phyloP scores from a whole-genome alignment of 2,113 vertebrate genomes.

The Gambusia affinis region DNA sequence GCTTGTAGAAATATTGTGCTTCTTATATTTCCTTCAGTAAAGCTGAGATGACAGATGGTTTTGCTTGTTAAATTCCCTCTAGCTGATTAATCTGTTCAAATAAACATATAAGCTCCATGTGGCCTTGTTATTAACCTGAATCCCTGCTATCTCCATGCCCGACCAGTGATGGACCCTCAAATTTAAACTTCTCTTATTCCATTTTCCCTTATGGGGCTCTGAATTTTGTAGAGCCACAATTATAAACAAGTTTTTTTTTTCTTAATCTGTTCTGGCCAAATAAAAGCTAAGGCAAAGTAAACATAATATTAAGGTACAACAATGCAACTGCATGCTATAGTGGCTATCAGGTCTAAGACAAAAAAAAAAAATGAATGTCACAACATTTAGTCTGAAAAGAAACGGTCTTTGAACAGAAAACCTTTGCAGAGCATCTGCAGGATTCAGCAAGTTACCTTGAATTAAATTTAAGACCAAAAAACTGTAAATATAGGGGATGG shows the following conservation, averaged over 20 bases:
- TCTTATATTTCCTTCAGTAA: conserved; percentile 8
- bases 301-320: background rate
- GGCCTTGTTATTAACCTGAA: conserved; percentile 60
- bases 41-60: conserved; percentile 23
- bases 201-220: too few relatives aligned
- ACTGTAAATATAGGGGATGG: too few relatives aligned
- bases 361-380: too few relatives aligned
- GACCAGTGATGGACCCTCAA: conserved; percentile 30
- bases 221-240: too few relatives aligned
- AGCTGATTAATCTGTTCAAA: conserved; percentile 53
- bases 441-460: too few relatives aligned
- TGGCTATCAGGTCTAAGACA: conserved; percentile 12
- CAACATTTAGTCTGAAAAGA: background rate
- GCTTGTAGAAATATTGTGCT: background rate
- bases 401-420: background rate
- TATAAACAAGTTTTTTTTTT: too few relatives aligned
- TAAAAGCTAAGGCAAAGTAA: background rate
- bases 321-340: background rate
- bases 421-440: too few relatives aligned
- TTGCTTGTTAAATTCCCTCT: conserved; percentile 21
- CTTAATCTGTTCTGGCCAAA: too few relatives aligned
- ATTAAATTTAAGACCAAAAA: too few relatives aligned
- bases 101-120: conserved; percentile 37
- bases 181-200: background rate
- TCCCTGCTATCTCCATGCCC: conserved; percentile 33